These are phyloP conservation scores for Metacarcinus magister DNA, from an alignment of 2,888 invertebrate genomes.

Conservation along the genomic window DNA sequence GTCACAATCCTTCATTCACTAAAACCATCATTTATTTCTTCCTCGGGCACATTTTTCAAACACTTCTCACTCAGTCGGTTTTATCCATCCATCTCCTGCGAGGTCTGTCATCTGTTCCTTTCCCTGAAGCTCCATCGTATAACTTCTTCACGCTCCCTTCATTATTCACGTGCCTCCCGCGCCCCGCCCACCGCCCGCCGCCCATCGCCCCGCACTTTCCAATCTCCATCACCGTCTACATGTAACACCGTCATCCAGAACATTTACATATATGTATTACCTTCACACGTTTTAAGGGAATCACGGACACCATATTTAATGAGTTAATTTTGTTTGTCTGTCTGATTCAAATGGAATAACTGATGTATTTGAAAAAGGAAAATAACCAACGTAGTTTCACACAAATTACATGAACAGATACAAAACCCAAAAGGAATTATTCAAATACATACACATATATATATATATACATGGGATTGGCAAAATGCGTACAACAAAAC, in stretches of 20 bases:
- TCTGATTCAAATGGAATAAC: neutral
- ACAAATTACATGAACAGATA: neutral
- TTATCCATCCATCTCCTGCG: slow-evolving; percentile 49
- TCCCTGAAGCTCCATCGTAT: slow-evolving; percentile 43
- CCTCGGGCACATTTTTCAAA: slow-evolving; percentile 34
- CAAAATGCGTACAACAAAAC: neutral
- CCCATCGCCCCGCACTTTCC: slow-evolving; percentile 9
- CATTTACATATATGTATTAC: slow-evolving; percentile 38
- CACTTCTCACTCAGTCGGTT: slow-evolving; percentile 42
- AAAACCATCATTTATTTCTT: slow-evolving; percentile 42
- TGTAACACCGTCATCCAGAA: neutral
- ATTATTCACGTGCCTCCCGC: slow-evolving; percentile 40
- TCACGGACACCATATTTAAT: neutral
- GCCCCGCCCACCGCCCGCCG: slow-evolving; percentile 19
- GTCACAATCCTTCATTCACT: slow-evolving; percentile 49
- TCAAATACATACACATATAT: neutral
- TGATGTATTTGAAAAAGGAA: neutral
- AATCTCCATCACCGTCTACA: neutral
- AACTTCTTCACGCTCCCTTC: slow-evolving; percentile 42
- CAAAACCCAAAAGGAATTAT: neutral
- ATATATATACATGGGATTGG: neutral
- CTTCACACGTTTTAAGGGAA: neutral
- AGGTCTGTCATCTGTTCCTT: slow-evolving; percentile 51
- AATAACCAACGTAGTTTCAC: neutral
- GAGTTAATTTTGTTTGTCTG: neutral